Conservation (phyloP, 2,797 vertebrate species). For the Melanotaenia trifasciata region DNA sequence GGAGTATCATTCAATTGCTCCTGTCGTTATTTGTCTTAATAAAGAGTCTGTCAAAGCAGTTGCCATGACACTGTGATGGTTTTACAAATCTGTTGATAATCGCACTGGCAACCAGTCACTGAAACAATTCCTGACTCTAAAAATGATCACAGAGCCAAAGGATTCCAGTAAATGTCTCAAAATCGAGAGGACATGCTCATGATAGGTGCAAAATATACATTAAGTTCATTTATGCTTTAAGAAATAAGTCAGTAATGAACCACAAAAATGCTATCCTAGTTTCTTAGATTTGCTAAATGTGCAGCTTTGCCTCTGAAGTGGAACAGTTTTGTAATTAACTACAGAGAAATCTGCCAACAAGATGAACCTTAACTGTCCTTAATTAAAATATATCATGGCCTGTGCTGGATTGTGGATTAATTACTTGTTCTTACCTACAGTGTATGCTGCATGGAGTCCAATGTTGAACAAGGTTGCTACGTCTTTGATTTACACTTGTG, state of each 20-base stretch:
- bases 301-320: conserved; percentile 5
- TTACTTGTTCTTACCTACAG: conserved; percentile 23
- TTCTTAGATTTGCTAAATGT: not conserved
- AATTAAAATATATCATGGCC: conserved; percentile 26
- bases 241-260: not conserved
- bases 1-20: conserved; percentile 48
- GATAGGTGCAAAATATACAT: not conserved
- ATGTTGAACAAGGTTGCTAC: not conserved
- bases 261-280: not conserved
- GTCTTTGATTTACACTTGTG: not conserved
- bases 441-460: not conserved
- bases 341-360: conserved; percentile 3
- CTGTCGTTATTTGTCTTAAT: conserved; percentile 27
- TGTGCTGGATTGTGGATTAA: conserved; percentile 38
- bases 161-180: not conserved
- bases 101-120: conserved; percentile 16
- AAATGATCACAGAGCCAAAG: not conserved
- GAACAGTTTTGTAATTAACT: conserved; percentile 26
- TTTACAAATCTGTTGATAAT: conserved; percentile 38
- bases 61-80: not conserved
- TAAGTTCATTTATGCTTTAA: not conserved
- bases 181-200: too few species aligned
- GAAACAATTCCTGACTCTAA: not conserved
- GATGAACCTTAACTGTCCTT: conserved; percentile 12
- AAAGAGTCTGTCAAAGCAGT: conserved; percentile 25